Conservation (phyloP, 2,113 vertebrate genomes). For the Hydrochoerus hydrochaeris region DNA sequence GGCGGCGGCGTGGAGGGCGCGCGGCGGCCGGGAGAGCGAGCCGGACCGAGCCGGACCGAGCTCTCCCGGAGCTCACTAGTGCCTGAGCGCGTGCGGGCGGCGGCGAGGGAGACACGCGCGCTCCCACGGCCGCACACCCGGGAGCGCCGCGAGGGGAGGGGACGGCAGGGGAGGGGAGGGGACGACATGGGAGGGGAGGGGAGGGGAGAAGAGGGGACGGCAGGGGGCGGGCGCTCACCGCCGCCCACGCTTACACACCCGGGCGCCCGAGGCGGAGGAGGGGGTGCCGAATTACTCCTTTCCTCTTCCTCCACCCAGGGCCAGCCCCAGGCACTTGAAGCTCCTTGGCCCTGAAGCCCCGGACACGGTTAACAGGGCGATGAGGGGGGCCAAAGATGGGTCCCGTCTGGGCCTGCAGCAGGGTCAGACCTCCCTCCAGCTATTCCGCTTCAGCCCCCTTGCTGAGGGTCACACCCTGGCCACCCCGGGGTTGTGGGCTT, state of each 20-base stretch:
- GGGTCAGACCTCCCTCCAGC: no score
- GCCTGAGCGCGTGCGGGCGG: conserved; percentile 70
- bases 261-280: not conserved
- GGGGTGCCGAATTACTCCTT: conserved; percentile 43
- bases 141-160: conserved; percentile 69
- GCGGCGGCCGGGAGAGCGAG: conserved; percentile 80
- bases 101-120: conserved; percentile 74
- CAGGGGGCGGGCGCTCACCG: conserved; percentile 61
- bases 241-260: conserved; percentile 70
- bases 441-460: not conserved
- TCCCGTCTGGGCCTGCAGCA: not conserved
- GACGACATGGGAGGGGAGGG: conserved; percentile 60
- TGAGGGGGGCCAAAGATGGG: not conserved
- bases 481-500: not conserved
- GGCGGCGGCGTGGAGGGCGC: conserved; percentile 77
- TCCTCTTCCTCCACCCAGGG: conserved; percentile 74
- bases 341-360: conserved; percentile 83
- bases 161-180: conserved; percentile 47
- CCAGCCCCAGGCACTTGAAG: conserved; percentile 67
- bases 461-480: not conserved
- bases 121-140: conserved; percentile 70
- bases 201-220: conserved; percentile 27
- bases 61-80: conserved; percentile 74
- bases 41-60: conserved; percentile 78
- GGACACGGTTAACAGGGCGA: conserved; percentile 73